phyloP scores from a whole-genome alignment of 2,113 vertebrate genomes.

The Indri indri region DNA sequence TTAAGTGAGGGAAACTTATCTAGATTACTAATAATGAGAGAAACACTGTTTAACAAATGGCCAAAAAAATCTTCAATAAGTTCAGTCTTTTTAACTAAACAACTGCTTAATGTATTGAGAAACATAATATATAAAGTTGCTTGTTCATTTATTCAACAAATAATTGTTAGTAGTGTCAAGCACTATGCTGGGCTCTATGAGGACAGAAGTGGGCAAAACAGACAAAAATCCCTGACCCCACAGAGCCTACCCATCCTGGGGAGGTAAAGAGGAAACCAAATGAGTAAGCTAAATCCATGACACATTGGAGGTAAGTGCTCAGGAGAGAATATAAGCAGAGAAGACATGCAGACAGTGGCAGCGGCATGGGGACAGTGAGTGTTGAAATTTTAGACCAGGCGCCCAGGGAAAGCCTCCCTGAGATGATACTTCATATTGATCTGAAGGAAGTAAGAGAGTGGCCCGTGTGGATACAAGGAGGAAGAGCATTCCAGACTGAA shows the following conservation, averaged over 20 bases:
- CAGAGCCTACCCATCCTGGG: not conserved
- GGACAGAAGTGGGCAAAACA: not conserved
- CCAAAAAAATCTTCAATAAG: not conserved
- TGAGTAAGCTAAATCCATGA: not conserved
- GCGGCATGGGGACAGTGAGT: fast-evolving
- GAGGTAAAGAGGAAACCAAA: not conserved
- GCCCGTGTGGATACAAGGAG: not conserved
- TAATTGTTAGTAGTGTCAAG: not conserved
- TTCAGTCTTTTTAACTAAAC: slow-evolving; percentile 19
- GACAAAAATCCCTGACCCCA: not conserved
- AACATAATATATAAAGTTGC: not conserved
- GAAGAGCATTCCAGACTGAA: not conserved
- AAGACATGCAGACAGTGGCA: too few relatives aligned
- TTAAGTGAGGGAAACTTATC: not conserved
- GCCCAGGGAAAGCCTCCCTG: not conserved
- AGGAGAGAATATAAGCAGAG: not conserved
- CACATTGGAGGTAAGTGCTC: too few relatives aligned
- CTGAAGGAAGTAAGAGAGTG: not conserved
- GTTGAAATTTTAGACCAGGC: not conserved
- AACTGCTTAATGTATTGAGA: not conserved
- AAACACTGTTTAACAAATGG: not conserved
- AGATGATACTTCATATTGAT: not conserved
- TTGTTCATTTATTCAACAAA: not conserved
- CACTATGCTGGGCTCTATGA: not conserved
- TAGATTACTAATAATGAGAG: not conserved